Conservation (phyloP, 1,140 invertebrate genomes). For the Drosophila mojavensis region DNA sequence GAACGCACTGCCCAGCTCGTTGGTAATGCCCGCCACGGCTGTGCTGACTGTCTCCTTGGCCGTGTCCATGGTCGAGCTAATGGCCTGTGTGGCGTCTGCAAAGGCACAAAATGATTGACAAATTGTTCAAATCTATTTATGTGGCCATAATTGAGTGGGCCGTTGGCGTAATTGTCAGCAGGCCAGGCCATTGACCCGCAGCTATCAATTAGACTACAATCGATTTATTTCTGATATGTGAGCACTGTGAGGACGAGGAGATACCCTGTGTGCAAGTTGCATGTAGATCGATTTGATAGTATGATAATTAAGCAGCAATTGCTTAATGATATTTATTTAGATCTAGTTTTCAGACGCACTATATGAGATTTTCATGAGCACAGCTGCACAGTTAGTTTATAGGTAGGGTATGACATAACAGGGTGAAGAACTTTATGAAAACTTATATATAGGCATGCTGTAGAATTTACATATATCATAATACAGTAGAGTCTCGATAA, state of each 20-base stretch:
- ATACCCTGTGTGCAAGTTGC: too few species aligned
- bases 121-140: slow-evolving; percentile 33
- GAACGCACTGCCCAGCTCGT: slow-evolving; percentile 71
- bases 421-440: too few species aligned
- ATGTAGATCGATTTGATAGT: too few species aligned
- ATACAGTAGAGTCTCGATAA: too few species aligned
- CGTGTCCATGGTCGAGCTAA: slow-evolving; percentile 62
- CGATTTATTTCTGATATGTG: not conserved
- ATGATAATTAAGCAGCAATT: too few species aligned
- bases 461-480: too few species aligned
- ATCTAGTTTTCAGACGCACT: too few species aligned
- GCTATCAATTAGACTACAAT: slow-evolving; percentile 6
- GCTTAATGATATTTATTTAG: too few species aligned
- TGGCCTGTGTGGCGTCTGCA: slow-evolving; percentile 59
- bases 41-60: slow-evolving; percentile 75
- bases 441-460: too few species aligned
- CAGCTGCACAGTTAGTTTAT: too few species aligned
- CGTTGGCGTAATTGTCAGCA: slow-evolving; percentile 3
- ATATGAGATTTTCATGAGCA: too few species aligned
- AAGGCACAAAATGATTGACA: slow-evolving; percentile 10
- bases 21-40: slow-evolving; percentile 74
- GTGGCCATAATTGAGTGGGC: not conserved
- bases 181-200: slow-evolving; percentile 29
- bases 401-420: too few species aligned
- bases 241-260: not conserved